phyloP scores from a whole-genome alignment of 2,113 vertebrate genomes.

The Calyptommatus sinebrachiatus region DNA sequence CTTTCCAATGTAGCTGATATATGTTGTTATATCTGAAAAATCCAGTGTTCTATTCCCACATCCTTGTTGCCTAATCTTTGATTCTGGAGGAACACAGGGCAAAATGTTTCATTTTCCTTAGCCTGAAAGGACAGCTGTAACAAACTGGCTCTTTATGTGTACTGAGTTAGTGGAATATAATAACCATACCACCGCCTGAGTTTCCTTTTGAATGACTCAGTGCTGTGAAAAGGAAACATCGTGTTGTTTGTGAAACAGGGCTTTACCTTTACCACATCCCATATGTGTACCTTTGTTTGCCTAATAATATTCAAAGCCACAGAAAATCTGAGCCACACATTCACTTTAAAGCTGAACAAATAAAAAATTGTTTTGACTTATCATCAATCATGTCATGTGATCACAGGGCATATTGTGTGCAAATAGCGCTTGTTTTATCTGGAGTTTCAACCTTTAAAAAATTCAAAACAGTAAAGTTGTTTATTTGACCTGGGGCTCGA shows the following conservation, averaged over 20 bases:
- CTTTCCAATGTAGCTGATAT: no score
- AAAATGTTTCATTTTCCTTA: background rate
- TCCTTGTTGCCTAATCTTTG: background rate
- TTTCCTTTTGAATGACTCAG: slow-evolving; percentile 55
- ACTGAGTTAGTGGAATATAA: slow-evolving; percentile 24
- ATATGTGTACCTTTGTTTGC: slow-evolving; percentile 75
- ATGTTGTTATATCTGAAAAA: no score
- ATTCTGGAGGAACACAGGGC: background rate
- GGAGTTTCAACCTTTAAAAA: slow-evolving; percentile 74
- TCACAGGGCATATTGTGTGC: slow-evolving; percentile 73
- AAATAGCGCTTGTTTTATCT: slow-evolving; percentile 78
- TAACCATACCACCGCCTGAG: background rate
- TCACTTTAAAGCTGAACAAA: slow-evolving; percentile 80
- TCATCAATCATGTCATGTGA: slow-evolving; percentile 79
- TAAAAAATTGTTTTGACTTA: slow-evolving; percentile 78
- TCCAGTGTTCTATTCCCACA: background rate
- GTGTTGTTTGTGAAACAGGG: slow-evolving; percentile 53
- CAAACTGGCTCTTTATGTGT: background rate
- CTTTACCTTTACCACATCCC: slow-evolving; percentile 66
- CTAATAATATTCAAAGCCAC: slow-evolving; percentile 72
- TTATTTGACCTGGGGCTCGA: slow-evolving; percentile 76
- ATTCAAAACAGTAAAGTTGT: slow-evolving; percentile 80
- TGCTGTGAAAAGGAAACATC: slow-evolving; percentile 58
- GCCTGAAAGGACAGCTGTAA: background rate
- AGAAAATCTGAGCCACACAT: slow-evolving; percentile 68